Evolutionary conservation across 2,888 invertebrate genomes (phyloP).

Genomic region (Podotricha telesiphe): DNA sequence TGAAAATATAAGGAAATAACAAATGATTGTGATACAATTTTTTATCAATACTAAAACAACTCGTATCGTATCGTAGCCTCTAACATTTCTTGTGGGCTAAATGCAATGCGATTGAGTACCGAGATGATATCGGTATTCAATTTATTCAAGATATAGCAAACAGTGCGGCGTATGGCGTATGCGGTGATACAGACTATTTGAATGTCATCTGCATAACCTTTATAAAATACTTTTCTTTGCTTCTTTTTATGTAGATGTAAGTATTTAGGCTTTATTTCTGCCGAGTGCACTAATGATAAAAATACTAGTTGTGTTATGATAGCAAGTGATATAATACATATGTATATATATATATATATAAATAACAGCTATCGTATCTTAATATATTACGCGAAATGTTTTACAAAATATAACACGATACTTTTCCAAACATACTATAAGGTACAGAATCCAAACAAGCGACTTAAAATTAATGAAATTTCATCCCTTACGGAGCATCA

Average conservation of each 20-base stretch:
- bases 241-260: too few relatives aligned
- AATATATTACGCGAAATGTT: neutral
- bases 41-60: neutral
- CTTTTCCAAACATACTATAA: slow-evolving; percentile 8
- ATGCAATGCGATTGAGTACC: slow-evolving; percentile 27
- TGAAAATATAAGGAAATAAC: too few relatives aligned
- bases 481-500: slow-evolving; percentile 33
- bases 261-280: too few relatives aligned
- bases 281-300: too few relatives aligned
- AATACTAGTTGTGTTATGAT: too few relatives aligned
- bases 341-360: neutral
- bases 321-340: too few relatives aligned
- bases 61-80: neutral
- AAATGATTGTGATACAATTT: neutral
- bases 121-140: slow-evolving; percentile 37
- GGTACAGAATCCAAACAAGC: slow-evolving; percentile 35
- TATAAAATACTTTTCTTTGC: neutral
- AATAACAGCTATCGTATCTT: neutral
- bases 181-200: neutral
- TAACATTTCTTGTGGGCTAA: neutral
- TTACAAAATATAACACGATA: slow-evolving; percentile 13
- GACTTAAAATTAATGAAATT: slow-evolving; percentile 39
- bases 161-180: slow-evolving; percentile 25
- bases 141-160: slow-evolving; percentile 33
- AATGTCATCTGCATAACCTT: neutral